Conservation (phyloP, 2,113 vertebrate genomes). For the Ophiodon elongatus region DNA sequence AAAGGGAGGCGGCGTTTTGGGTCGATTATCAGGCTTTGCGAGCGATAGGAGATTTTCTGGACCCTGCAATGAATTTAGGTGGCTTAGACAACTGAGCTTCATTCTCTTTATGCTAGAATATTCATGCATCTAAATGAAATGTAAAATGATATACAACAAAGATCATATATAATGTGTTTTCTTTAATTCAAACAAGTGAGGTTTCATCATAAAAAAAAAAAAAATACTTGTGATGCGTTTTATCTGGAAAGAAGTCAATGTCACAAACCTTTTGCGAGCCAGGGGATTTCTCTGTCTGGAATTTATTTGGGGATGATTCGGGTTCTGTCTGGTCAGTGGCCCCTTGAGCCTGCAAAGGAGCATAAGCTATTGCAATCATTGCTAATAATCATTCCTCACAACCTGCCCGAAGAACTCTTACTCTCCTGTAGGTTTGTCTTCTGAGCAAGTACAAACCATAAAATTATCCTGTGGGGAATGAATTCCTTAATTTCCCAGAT, state of each 20-base stretch:
- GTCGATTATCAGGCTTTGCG: conserved; percentile 51
- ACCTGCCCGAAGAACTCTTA: not conserved
- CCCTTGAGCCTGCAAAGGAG: conserved; percentile 47
- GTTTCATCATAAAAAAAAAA: not conserved
- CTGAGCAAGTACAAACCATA: not conserved
- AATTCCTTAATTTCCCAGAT: conserved; percentile 13
- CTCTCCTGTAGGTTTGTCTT: not conserved
- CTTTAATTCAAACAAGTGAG: not conserved
- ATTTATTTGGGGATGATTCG: conserved; percentile 55
- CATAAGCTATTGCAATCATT: not conserved
- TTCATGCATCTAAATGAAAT: not conserved
- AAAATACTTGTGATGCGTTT: not conserved
- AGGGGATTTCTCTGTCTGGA: conserved; percentile 49
- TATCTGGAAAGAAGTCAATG: not conserved
- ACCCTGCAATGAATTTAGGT: conserved; percentile 56
- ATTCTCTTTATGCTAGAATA: not conserved
- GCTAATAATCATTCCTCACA: not conserved
- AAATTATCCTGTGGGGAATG: not conserved
- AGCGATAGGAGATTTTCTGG: conserved; percentile 61
- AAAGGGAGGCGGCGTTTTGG: conserved; percentile 40
- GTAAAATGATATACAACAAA: not conserved
- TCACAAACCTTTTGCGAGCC: conserved; percentile 63
- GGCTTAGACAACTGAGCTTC: not conserved
- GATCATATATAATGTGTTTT: not conserved
- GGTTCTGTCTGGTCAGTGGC: conserved; percentile 47